Evolutionary conservation across 1,140 invertebrate genomes (phyloP).

Genomic region (Sitobion miscanthi): DNA sequence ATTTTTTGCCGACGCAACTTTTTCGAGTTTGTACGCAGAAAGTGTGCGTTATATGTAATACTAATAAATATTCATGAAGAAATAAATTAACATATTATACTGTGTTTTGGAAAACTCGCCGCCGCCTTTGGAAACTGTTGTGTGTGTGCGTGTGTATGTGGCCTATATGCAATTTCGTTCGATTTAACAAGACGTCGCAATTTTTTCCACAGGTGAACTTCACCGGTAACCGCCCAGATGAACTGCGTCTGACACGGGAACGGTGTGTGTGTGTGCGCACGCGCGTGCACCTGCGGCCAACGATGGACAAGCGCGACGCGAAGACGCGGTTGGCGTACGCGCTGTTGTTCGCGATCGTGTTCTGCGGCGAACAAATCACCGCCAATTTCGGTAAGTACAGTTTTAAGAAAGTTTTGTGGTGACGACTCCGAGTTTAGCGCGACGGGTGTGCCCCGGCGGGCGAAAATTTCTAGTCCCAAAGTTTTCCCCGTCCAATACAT

Average conservation of each 20-base stretch:
- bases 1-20: not conserved
- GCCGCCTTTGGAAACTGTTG: not conserved
- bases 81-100: not conserved
- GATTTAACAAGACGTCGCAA: not conserved
- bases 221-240: not conserved
- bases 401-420: not conserved
- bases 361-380: slow-evolving; percentile 3
- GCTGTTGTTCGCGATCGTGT: slow-evolving; percentile 27
- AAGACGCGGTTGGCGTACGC: not conserved
- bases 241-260: not conserved
- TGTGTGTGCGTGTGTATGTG: too few relatives aligned
- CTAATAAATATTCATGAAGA: slow-evolving; percentile 4
- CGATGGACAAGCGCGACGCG: not conserved
- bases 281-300: not conserved
- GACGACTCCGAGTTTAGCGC: not conserved
- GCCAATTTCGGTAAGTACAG: slow-evolving; percentile 37
- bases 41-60: not conserved
- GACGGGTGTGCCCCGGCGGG: not conserved
- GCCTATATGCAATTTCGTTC: not conserved
- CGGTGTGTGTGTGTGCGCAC: not conserved
- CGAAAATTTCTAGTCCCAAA: not conserved
- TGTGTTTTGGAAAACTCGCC: not conserved
- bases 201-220: slow-evolving; percentile 15
- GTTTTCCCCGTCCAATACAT: not conserved
- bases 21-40: not conserved